Percentiles rank a stretch among this genome's conserved stretches.
Evolutionary conservation across 2,888 invertebrate genomes (phyloP).

Genomic region (Nephrocerus scutellatus): DNA sequence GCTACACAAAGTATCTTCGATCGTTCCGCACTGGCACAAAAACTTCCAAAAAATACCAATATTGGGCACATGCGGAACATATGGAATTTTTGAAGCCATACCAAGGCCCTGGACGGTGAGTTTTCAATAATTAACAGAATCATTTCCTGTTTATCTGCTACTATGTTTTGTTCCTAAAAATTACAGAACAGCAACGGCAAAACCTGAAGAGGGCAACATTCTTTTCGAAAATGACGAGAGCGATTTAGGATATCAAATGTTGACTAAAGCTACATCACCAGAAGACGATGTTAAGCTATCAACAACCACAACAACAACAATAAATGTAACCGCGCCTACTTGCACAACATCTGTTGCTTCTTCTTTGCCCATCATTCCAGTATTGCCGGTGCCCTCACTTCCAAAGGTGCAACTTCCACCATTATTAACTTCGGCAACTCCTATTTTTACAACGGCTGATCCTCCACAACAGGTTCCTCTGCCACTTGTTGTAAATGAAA

Average conservation of each 20-base stretch:
- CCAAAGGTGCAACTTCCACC: slow-evolving; percentile 28
- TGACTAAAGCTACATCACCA: slow-evolving; percentile 33
- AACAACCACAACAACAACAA: slow-evolving; percentile 23
- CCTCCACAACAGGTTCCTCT: slow-evolving; percentile 33
- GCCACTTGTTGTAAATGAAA: too few species aligned
- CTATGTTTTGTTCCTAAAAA: slow-evolving; percentile 25
- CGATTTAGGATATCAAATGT: slow-evolving; percentile 42
- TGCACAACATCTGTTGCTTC: slow-evolving; percentile 9
- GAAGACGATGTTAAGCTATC: slow-evolving; percentile 36
- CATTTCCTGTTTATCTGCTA: not conserved
- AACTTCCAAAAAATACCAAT: slow-evolving; percentile 47
- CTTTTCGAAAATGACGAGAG: slow-evolving; percentile 35
- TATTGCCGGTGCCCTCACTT: slow-evolving; percentile 31
- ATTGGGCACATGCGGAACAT: slow-evolving; percentile 46
- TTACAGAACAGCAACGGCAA: slow-evolving; percentile 30
- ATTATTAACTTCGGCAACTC: slow-evolving; percentile 8
- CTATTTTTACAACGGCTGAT: slow-evolving; percentile 11
- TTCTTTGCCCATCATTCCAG: slow-evolving; percentile 23
- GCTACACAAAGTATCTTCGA: slow-evolving; percentile 46
- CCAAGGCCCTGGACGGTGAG: slow-evolving; percentile 44
- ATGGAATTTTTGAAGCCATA: slow-evolving; percentile 46
- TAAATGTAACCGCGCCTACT: slow-evolving; percentile 14
- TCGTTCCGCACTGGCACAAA: slow-evolving; percentile 46
- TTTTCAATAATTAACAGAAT: not conserved
- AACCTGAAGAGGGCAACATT: slow-evolving; percentile 39